Evolutionary conservation across 2,113 vertebrate species (phyloP).

Genomic region (Bos taurus): ARS-UCD2.0 NC_037336.1:31046001-31046500

Average conservation of each 20-base stretch:
- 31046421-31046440: background rate
- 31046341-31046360: background rate
- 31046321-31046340: background rate
- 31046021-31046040: background rate
- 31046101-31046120: background rate
- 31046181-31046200: background rate
- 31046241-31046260: background rate
- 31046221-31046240: background rate
- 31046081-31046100: background rate
- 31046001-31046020: background rate
- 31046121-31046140: background rate
- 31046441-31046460: background rate
- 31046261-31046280: background rate
- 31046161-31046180: background rate
- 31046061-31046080: background rate
- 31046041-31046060: background rate
- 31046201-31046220: background rate
- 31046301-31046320: background rate
- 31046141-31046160: background rate
- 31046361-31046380: background rate
- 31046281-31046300: background rate
- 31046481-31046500: background rate
- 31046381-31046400: background rate
- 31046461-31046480: background rate
- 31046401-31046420: background rate